Evolutionary conservation across 2,113 vertebrate species (phyloP).

Genomic region (Collichthys lucidus): DNA sequence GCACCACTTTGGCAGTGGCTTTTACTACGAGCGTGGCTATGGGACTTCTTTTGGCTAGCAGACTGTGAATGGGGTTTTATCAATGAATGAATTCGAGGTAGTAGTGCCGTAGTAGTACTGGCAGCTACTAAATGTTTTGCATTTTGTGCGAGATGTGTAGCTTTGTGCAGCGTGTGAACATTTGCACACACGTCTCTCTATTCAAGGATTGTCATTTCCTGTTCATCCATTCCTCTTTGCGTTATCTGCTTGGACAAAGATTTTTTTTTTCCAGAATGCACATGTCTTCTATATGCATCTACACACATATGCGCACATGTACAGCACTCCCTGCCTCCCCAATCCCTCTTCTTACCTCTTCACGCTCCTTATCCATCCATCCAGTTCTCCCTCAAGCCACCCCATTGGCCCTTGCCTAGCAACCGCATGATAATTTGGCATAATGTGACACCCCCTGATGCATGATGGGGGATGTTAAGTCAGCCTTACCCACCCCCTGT

Average conservation of each 20-base stretch:
- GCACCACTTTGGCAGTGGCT: constrained; percentile 68
- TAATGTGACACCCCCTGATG: constrained; percentile 83
- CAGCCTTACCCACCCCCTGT: constrained; percentile 50
- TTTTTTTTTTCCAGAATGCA: constrained; percentile 16
- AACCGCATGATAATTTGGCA: constrained; percentile 83
- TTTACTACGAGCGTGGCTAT: constrained; percentile 54
- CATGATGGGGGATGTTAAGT: constrained; percentile 78
- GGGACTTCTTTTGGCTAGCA: constrained; percentile 32
- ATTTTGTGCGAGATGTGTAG: not conserved
- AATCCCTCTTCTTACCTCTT: constrained; percentile 70
- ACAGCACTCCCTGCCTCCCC: constrained; percentile 53
- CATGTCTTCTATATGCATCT: constrained; percentile 28
- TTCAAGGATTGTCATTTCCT: not conserved
- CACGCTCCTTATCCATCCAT: constrained; percentile 74
- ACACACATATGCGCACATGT: constrained; percentile 40
- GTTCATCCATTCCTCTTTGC: not conserved
- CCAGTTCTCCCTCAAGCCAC: constrained; percentile 60
- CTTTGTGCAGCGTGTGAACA: not conserved
- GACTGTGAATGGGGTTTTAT: constrained; percentile 48
- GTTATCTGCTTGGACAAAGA: constrained; percentile 16
- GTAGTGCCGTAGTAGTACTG: not conserved
- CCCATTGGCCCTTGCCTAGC: constrained; percentile 82
- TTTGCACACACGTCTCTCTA: not conserved
- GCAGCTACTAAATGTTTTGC: not conserved
- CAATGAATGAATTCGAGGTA: constrained; percentile 3